These are phyloP conservation scores for Napeogenes sylphis DNA, from an alignment of 2,888 invertebrate species.

Conservation along the genomic window DNA sequence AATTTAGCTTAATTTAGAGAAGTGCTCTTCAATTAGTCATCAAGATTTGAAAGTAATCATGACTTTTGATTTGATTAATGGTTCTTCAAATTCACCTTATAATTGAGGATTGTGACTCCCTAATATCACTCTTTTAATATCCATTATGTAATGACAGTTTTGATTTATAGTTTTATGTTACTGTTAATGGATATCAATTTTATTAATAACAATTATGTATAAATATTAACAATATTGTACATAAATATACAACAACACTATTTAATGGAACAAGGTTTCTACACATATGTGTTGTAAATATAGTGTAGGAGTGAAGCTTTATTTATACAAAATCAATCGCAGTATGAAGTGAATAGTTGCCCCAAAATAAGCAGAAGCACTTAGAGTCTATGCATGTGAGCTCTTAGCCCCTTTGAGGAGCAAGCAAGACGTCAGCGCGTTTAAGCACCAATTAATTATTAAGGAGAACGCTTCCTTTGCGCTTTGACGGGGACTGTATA, in stretches of 20 bases:
- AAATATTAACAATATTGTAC: too few species aligned
- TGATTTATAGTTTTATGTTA: constrained; percentile 14
- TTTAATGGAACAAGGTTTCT: too few species aligned
- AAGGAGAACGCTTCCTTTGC: constrained; percentile 71
- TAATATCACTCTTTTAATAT: constrained; percentile 40
- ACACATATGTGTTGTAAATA: background rate
- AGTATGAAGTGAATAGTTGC: constrained; percentile 28
- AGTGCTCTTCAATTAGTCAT: constrained; percentile 73
- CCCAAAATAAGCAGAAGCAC: constrained; percentile 42
- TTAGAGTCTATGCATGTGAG: constrained; percentile 61
- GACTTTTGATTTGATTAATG: constrained; percentile 72
- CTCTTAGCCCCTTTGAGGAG: constrained; percentile 61
- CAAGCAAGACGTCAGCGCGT: constrained; percentile 69
- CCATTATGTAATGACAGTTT: constrained; percentile 33
- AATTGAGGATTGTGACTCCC: constrained; percentile 53
- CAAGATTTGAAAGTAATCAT: constrained; percentile 69
- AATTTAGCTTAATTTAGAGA: constrained; percentile 67
- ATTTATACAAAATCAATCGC: constrained; percentile 22
- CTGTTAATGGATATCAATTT: constrained; percentile 4
- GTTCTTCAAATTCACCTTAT: constrained; percentile 60
- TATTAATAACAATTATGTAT: too few species aligned
- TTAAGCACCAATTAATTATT: constrained; percentile 77
- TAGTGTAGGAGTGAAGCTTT: background rate
- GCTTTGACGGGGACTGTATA: constrained; percentile 70
- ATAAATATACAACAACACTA: too few species aligned